Conservation (phyloP, 1,140 invertebrate species). For the Drosophila pseudoobscura region DNA sequence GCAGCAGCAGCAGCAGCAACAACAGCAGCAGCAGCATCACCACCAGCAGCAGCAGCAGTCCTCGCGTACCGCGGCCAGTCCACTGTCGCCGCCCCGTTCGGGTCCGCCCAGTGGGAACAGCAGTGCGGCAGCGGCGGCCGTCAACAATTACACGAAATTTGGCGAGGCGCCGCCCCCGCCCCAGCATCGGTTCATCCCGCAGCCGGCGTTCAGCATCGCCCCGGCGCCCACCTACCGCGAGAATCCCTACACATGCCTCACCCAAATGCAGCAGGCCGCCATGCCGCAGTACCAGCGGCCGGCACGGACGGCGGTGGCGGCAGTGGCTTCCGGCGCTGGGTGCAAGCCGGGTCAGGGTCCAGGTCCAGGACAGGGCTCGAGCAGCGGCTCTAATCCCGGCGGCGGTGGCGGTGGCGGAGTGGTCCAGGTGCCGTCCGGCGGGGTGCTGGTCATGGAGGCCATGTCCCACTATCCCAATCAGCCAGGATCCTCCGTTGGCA, state of each 20-base stretch:
- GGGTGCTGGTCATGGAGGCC: slow-evolving; percentile 70
- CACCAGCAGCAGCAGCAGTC: slow-evolving; percentile 69
- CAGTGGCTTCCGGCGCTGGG: neutral
- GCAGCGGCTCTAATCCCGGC: slow-evolving; percentile 39
- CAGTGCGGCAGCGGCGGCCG: slow-evolving; percentile 50
- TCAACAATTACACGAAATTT: slow-evolving; percentile 69
- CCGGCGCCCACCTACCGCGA: slow-evolving; percentile 73
- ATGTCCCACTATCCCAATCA: slow-evolving; percentile 68
- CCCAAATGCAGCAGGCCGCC: slow-evolving; percentile 51
- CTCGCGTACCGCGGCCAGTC: slow-evolving; percentile 77
- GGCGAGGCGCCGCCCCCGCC: slow-evolving; percentile 59
- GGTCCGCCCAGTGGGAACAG: slow-evolving; percentile 43
- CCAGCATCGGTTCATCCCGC: slow-evolving; percentile 70
- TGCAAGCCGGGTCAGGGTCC: no score
- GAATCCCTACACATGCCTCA: slow-evolving; percentile 74
- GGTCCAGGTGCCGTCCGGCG: slow-evolving; percentile 59
- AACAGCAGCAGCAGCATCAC: slow-evolving; percentile 56
- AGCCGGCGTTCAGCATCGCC: slow-evolving; percentile 54
- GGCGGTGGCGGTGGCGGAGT: slow-evolving; percentile 46
- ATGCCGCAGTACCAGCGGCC: slow-evolving; percentile 21
- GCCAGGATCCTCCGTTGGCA: slow-evolving; percentile 46
- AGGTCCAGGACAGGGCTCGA: no score
- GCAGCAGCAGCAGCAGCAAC: slow-evolving; percentile 58
- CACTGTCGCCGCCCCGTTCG: slow-evolving; percentile 76
- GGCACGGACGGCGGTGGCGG: neutral